Conservation (phyloP, 1,140 invertebrate genomes). For the Magallana angulata region DNA sequence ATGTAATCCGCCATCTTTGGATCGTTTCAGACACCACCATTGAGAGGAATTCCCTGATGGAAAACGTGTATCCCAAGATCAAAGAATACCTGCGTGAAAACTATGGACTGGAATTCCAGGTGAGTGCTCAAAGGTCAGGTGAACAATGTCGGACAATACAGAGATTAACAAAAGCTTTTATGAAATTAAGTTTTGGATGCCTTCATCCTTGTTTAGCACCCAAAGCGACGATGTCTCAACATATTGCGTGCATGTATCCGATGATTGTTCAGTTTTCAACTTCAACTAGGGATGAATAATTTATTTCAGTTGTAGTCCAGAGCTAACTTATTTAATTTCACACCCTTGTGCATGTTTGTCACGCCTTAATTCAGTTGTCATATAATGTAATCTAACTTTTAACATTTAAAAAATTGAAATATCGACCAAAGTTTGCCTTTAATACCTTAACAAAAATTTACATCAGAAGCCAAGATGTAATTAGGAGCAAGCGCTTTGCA, state of each 20-base stretch:
- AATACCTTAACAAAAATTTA: background rate
- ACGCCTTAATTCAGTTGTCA: background rate
- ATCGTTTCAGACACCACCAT: slow-evolving; percentile 91
- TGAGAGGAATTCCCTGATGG: slow-evolving; percentile 98
- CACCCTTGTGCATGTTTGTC: too few relatives aligned
- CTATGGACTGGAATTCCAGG: slow-evolving; percentile 99
- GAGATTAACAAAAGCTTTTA: too few relatives aligned
- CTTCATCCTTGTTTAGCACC: too few relatives aligned
- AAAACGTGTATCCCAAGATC: slow-evolving; percentile 97
- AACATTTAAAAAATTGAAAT: background rate
- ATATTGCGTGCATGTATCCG: too few relatives aligned
- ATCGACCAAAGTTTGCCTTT: background rate
- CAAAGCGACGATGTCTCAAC: too few relatives aligned
- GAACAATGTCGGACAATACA: background rate
- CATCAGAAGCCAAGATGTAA: background rate
- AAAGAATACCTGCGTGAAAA: slow-evolving; percentile 98
- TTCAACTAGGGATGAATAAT: too few relatives aligned
- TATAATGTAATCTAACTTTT: background rate
- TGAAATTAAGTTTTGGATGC: too few relatives aligned
- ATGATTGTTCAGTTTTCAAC: too few relatives aligned
- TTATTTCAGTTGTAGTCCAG: too few relatives aligned
- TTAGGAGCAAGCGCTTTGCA: too few relatives aligned
- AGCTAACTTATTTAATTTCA: too few relatives aligned
- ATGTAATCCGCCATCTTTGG: background rate
- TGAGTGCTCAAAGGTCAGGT: slow-evolving; percentile 76